Conservation (phyloP, 2,113 vertebrate species). For the Capra hircus region DNA sequence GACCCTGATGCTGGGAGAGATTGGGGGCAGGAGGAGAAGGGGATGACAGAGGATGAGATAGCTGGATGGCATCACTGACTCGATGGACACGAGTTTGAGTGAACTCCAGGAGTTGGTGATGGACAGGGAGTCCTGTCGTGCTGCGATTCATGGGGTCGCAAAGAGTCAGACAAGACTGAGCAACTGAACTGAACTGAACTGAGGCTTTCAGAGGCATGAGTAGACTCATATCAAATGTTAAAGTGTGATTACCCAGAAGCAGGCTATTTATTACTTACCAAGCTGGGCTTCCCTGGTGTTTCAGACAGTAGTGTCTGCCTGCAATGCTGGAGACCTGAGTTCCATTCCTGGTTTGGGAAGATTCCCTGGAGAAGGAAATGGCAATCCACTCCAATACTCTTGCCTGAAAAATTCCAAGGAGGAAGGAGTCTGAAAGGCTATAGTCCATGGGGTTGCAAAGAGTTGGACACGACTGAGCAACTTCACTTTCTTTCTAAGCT, state of each 20-base stretch:
- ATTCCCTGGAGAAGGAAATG: neutral
- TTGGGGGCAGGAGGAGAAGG: no score
- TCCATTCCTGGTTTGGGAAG: neutral
- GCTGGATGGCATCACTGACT: no score
- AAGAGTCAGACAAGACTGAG: no score
- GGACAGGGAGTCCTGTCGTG: no score
- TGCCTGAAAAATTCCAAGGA: neutral
- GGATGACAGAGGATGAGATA: no score
- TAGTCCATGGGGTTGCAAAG: neutral
- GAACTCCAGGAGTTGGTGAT: no score
- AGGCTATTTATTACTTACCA: neutral
- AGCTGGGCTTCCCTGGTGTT: neutral
- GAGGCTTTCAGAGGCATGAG: neutral
- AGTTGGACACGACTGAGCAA: rapidly evolving
- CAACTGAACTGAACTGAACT: no score
- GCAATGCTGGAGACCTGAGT: neutral
- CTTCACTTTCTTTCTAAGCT: neutral
- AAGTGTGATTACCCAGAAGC: neutral
- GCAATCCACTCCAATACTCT: neutral
- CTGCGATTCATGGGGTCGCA: no score
- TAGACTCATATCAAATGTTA: neutral
- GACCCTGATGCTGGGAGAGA: no score
- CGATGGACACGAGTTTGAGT: no score
- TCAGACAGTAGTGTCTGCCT: neutral
- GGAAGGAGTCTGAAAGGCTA: neutral